These are phyloP conservation scores for Dryadula phaetusa DNA, from an alignment of 2,888 invertebrate genomes.

Conservation along the genomic window DNA sequence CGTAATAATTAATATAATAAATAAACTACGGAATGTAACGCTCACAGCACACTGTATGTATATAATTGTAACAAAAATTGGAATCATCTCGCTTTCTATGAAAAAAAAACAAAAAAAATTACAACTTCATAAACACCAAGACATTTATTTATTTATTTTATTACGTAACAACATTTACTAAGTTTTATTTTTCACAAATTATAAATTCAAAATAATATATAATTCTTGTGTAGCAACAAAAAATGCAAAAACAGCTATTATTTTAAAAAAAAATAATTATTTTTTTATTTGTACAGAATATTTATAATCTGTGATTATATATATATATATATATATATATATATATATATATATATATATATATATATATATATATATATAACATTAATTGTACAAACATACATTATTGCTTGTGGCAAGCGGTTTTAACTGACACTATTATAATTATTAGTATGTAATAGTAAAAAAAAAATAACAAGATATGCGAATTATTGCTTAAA, in stretches of 20 bases:
- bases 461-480: slow-evolving; percentile 35
- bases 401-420: neutral
- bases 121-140: neutral
- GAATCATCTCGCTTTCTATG: neutral
- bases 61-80: too few species aligned
- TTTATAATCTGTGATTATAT: neutral
- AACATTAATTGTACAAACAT: neutral
- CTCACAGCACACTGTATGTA: slow-evolving; percentile 51
- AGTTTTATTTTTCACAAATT: too few species aligned
- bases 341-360: neutral
- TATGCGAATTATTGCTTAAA: slow-evolving; percentile 48
- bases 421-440: neutral
- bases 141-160: neutral
- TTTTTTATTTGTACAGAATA: neutral
- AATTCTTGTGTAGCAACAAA: neutral
- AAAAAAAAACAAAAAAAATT: neutral
- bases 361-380: too few species aligned
- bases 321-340: neutral
- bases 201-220: slow-evolving; percentile 1
- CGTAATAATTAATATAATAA: slow-evolving; percentile 41
- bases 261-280: neutral
- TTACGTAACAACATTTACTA: too few species aligned
- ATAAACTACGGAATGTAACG: slow-evolving; percentile 48
- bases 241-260: slow-evolving; percentile 5
- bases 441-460: slow-evolving; percentile 16